phyloP scores from a whole-genome alignment of 2,113 vertebrate genomes.

The Sceloporus undulatus region DNA sequence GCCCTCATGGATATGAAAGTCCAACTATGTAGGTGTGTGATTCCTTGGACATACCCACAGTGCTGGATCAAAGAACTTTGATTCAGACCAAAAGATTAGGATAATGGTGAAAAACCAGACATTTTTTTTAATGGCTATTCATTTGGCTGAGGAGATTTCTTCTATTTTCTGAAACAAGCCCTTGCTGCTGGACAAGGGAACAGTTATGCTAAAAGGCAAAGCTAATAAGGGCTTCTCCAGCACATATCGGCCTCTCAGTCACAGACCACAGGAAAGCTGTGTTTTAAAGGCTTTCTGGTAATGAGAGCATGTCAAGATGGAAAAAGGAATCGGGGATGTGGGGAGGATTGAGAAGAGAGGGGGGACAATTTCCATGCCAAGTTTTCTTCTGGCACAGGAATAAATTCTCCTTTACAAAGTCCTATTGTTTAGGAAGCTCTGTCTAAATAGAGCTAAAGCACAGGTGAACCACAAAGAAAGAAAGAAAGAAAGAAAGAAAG shows the following conservation, averaged over 20 bases:
- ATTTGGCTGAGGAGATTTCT: neutral
- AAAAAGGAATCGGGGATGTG: too few species aligned
- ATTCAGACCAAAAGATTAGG: neutral
- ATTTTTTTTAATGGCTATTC: neutral
- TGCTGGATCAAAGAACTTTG: neutral
- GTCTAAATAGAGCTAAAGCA: neutral
- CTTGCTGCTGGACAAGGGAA: neutral
- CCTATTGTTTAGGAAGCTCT: constrained; percentile 21
- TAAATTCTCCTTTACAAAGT: constrained; percentile 20
- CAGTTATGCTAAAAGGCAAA: neutral
- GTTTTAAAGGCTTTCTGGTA: constrained; percentile 9
- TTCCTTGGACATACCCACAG: neutral
- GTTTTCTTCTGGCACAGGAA: constrained; percentile 26
- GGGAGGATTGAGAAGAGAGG: neutral
- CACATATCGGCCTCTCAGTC: neutral
- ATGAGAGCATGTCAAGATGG: neutral
- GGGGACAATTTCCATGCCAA: neutral
- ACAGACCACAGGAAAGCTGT: constrained; percentile 7
- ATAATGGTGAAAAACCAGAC: neutral
- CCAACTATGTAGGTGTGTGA: too few species aligned
- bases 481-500: neutral
- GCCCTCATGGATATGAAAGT: too few species aligned
- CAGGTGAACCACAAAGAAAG: neutral
- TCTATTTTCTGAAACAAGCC: neutral
- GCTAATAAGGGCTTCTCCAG: constrained; percentile 29